Base-by-base conservation (phyloP, 2,797 vertebrate species). In the Trachops cirrhosus region DNA sequence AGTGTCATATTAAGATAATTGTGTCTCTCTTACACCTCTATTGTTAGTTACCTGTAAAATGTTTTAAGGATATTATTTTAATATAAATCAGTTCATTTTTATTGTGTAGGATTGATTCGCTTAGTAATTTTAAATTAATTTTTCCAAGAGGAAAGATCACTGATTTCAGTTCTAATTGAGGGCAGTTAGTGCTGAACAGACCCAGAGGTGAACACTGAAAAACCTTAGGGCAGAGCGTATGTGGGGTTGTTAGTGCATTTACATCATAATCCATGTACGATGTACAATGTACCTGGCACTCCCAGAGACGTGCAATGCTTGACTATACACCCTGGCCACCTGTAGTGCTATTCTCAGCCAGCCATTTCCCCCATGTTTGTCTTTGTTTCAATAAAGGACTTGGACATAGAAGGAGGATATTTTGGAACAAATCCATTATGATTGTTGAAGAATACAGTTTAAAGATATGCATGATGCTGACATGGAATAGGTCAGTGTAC, bases 91-190 rank as follows among this genome's bases (percentile, higher is more conserved):
- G 19, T 78, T 88, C 7, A 74, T 67, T 64, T 22, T 86, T 22
- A 74, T 82, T 82, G 70, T 73, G 5, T 57, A 89, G 44, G 26
- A 80, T 68, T 85, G 70, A 74, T 86, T 86, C 46, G 19, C 34
- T 94, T 78, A 57, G 73, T 68, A 70, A 82, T 87, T 95, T 94
- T 93, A 37, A 97, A 75, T 91, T 87, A 24, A 50, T 93, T 83
- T 84, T 85, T 86, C 26, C 39, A 59, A 88, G 19, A 91, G 52
- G 78, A 89, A 96, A 73, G 22, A 54, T 88, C n/a, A 89, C 18
- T 89, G 34, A 21, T 48, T 97, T 94, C 41, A 87, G 9, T 68
- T 94, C 52, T 29, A 71, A 5, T 34, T 8, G 75, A 86, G 39
- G 44, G n/a, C 19, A 22, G 5, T 64, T 91, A 84, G 57, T 62